Conservation (phyloP, 37 sponge, comb jelly and placozoan species). For the Sycon ciliatum region DNA sequence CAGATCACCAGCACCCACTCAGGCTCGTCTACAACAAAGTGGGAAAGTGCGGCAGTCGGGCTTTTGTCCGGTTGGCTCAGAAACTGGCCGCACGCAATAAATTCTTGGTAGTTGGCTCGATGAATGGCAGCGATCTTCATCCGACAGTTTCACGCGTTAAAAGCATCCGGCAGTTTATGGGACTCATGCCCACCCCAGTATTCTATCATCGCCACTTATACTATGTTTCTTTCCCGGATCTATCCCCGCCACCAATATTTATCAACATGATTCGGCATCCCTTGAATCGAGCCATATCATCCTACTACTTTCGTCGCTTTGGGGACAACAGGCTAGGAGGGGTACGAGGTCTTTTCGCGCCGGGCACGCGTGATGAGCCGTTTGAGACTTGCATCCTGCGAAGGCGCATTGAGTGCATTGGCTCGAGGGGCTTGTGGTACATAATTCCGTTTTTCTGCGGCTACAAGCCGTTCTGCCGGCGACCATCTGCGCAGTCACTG, state of each 20-base stretch:
- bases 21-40: slow-evolving; percentile 12
- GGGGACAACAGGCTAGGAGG: neutral
- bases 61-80: neutral
- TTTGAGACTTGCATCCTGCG: neutral
- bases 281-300: neutral
- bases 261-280: slow-evolving; percentile 11
- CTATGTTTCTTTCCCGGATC: neutral
- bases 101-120: neutral
- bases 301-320: neutral
- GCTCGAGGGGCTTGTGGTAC: neutral
- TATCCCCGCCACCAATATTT: neutral
- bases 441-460: slow-evolving; percentile 14
- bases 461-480: neutral
- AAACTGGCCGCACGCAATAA: neutral
- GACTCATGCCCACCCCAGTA: neutral
- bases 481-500: neutral
- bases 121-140: no score
- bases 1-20: no score
- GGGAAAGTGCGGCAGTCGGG: slow-evolving; percentile 15
- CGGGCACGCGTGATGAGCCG: no score
- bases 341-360: no score
- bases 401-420: neutral
- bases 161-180: no score
- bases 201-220: slow-evolving; percentile 1
- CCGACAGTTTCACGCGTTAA: no score